Evolutionary conservation across 2,797 vertebrate genomes (phyloP).

Genomic region (Sebastes goodei): DNA sequence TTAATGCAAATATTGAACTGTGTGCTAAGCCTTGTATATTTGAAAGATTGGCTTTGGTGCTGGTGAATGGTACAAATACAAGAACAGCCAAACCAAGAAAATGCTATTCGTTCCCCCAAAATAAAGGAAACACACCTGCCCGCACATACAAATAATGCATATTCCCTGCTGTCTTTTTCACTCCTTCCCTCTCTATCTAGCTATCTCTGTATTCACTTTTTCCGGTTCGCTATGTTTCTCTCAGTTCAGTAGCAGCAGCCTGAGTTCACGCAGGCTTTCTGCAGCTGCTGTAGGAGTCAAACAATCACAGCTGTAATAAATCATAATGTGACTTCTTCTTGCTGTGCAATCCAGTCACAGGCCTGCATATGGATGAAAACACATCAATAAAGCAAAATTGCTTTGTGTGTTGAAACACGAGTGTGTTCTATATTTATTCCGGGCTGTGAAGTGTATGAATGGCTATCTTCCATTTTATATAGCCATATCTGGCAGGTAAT

Average conservation of each 20-base stretch:
- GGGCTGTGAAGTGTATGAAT: slow-evolving; percentile 3
- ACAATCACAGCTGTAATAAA: slow-evolving; percentile 55
- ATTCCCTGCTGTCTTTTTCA: neutral
- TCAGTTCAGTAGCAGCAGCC: slow-evolving; percentile 17
- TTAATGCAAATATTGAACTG: slow-evolving; percentile 48
- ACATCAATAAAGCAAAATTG: slow-evolving; percentile 38
- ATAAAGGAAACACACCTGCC: slow-evolving; percentile 2
- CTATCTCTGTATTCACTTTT: neutral
- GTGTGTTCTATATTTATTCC: slow-evolving; percentile 20
- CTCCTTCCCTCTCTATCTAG: neutral
- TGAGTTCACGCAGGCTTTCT: slow-evolving; percentile 28
- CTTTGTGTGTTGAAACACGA: slow-evolving; percentile 26
- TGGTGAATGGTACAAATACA: neutral
- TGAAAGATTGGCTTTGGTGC: slow-evolving; percentile 3
- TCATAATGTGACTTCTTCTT: slow-evolving; percentile 41
- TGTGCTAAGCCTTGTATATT: slow-evolving; percentile 15
- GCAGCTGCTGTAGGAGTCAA: slow-evolving; percentile 31
- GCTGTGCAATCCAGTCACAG: slow-evolving; percentile 22
- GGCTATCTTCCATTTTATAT: slow-evolving; percentile 19
- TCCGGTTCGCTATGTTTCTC: neutral
- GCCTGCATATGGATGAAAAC: slow-evolving; percentile 48
- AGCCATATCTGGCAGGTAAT: slow-evolving; percentile 10
- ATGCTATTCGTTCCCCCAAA: neutral
- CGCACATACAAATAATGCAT: neutral
- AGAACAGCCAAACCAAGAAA: neutral